These are phyloP conservation scores for Acleris cristana DNA, from an alignment of 2,888 invertebrate species.

Conservation along the genomic window DNA sequence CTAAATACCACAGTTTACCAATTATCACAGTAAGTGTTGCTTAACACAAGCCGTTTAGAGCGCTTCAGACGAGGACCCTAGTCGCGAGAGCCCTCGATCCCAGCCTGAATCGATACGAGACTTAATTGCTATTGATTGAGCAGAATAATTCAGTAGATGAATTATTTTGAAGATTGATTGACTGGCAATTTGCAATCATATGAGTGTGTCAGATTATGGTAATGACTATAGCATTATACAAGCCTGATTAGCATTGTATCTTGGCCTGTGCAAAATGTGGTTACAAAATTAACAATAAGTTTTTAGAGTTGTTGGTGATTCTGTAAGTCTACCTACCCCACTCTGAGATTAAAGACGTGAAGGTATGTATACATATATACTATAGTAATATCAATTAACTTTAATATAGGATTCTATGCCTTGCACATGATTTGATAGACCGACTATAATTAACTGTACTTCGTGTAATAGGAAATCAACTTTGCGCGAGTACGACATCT, in stretches of 20 bases:
- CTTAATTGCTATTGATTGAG: slow-evolving; percentile 34
- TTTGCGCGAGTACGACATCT: slow-evolving; percentile 47
- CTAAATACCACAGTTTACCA: slow-evolving; percentile 1
- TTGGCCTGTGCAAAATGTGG: too few relatives aligned
- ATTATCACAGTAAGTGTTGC: slow-evolving; percentile 24
- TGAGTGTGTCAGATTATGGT: not conserved
- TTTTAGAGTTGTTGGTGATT: too few relatives aligned
- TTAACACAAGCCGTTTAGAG: slow-evolving; percentile 35
- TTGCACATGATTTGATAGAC: too few relatives aligned
- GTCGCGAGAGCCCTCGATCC: slow-evolving; percentile 40
- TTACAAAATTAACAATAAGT: too few relatives aligned
- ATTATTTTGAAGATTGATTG: slow-evolving; percentile 13
- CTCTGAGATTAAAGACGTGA: too few relatives aligned
- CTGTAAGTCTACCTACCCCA: too few relatives aligned
- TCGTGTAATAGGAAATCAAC: slow-evolving; percentile 48
- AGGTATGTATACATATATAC: too few relatives aligned
- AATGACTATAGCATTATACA: too few relatives aligned
- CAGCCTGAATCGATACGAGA: slow-evolving; percentile 22
- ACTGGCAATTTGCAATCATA: slow-evolving; percentile 18
- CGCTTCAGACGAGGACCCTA: slow-evolving; percentile 44
- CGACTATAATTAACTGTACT: slow-evolving; percentile 45
- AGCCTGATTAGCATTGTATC: too few relatives aligned
- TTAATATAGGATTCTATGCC: too few relatives aligned
- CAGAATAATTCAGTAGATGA: slow-evolving; percentile 7
- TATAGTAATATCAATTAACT: too few relatives aligned